Conservation (phyloP, 1,140 invertebrate species). For the Cydia fagiglandana region DNA sequence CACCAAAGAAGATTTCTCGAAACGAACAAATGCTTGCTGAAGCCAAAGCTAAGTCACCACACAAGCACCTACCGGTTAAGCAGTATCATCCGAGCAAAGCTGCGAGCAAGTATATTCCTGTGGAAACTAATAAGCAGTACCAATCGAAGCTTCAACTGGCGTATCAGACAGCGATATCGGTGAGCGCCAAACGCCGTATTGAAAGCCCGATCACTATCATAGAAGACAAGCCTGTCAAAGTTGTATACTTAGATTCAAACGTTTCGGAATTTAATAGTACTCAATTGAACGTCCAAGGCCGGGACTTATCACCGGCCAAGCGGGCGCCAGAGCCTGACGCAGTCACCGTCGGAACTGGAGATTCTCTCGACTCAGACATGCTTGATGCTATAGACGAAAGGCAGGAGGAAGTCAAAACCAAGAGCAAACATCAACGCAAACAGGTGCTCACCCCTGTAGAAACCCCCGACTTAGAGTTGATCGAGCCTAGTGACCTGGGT, state of each 20-base stretch:
- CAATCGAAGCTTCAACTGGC: conserved; percentile 72
- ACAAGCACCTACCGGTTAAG: conserved; percentile 49
- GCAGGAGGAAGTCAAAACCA: conserved; percentile 61
- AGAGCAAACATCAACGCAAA: conserved; percentile 76
- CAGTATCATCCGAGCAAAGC: conserved; percentile 49
- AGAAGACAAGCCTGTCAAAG: conserved; percentile 73
- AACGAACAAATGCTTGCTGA: conserved; percentile 58
- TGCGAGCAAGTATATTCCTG: conserved; percentile 40
- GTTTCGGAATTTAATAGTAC: conserved; percentile 50
- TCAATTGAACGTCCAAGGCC: conserved; percentile 63
- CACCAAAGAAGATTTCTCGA: conserved; percentile 55
- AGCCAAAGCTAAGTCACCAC: conserved; percentile 53
- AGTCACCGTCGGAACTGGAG: conserved; percentile 50
- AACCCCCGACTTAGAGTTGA: conserved; percentile 71
- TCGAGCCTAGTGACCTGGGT: conserved; percentile 66
- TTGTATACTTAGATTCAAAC: conserved; percentile 62
- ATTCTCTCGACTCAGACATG: conserved; percentile 66
- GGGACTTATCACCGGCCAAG: conserved; percentile 61
- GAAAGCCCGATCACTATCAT: conserved; percentile 65
- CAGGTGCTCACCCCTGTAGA: conserved; percentile 76
- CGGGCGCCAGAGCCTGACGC: conserved; percentile 48
- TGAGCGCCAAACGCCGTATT: conserved; percentile 58
- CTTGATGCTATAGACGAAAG: conserved; percentile 57
- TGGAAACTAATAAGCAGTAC: conserved; percentile 56
- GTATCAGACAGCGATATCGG: conserved; percentile 63